These are phyloP conservation scores for Scaptomyza parva DNA, from an alignment of 2,888 invertebrate species.

Conservation along the genomic window DNA sequence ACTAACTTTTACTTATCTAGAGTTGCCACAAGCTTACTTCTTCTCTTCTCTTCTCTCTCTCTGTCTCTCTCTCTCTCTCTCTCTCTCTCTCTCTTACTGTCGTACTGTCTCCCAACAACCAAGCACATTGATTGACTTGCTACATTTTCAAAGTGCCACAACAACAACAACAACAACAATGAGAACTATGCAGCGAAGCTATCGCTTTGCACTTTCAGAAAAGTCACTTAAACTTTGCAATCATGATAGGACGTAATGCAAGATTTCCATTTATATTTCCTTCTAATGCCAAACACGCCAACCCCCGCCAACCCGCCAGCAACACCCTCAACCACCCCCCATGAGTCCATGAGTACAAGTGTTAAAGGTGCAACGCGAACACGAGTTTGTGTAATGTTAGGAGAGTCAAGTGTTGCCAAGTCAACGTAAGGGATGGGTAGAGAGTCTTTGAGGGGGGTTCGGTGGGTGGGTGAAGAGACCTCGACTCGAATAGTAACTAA, in stretches of 20 bases:
- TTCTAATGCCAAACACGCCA: slow-evolving; percentile 3
- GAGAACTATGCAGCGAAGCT: slow-evolving; percentile 31
- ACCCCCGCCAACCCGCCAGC: background rate
- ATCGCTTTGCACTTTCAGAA: slow-evolving; percentile 74
- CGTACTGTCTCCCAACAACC: too few relatives aligned
- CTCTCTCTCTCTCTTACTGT: background rate
- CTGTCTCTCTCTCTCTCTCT: background rate
- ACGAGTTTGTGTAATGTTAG: slow-evolving; percentile 35
- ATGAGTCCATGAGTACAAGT: slow-evolving; percentile 49
- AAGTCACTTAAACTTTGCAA: slow-evolving; percentile 83
- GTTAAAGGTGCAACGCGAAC: slow-evolving; percentile 64
- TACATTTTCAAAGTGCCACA: slow-evolving; percentile 56
- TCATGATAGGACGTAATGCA: slow-evolving; percentile 80
- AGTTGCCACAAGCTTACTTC: slow-evolving; percentile 5
- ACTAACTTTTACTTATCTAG: slow-evolving; percentile 49
- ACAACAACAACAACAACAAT: slow-evolving; percentile 27
- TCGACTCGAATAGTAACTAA: slow-evolving; percentile 76
- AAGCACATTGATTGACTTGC: slow-evolving; percentile 68
- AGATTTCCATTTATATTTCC: slow-evolving; percentile 82
- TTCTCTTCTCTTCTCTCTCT: background rate
- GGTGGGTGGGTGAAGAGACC: too few relatives aligned
- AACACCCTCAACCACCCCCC: background rate
- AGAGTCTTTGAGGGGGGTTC: background rate
- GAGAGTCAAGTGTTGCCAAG: slow-evolving; percentile 52
- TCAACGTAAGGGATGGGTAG: slow-evolving; percentile 6